Base-by-base conservation (phyloP, 2,113 vertebrate species). In the Ceuthmochares aereus region DNA sequence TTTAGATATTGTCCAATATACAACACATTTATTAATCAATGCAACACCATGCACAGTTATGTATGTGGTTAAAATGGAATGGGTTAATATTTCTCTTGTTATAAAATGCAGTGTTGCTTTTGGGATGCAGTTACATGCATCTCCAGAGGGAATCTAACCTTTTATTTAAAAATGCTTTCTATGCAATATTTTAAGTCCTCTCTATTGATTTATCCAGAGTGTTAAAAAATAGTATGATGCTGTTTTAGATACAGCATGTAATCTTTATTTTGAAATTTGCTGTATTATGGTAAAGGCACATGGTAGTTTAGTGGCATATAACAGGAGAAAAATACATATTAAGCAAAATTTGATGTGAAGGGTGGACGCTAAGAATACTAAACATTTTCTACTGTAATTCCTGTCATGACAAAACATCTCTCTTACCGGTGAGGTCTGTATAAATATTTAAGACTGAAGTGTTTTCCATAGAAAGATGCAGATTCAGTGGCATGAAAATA, bases 401-500 rank as follows among this genome's bases (percentile, higher is more conserved):
- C 72, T 75, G 64, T 92, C 83, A 74, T 90, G 88, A 56, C 60
- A 95, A 92, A 95, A 88, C 56, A 81, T 95, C 72, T 94, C 29
- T 93, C 36, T 88, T 81, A 43, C 84, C 89, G 93, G 68, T 85
- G 80, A 94, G 54, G 58, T 78, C 79, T 95, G 84, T 80, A 76
- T 95, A 95, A 96, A 96, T 93, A 89, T 94, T 92, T 95, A 84
- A 94, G 95, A 66, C 30, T 34, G 68, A 63, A 92, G 60, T 6
- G 5, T 84, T 75, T 96, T 94, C 54, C 37, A 37, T 64, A 45
- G 84, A 89, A 91, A 93, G 54, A 93, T 95, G 87, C 54, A 87
- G 89, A 96, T 94, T 96, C 70, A 12, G 25, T 87, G 66, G 54
- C 81, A 78, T 92, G 82, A 95, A 97, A 95, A 95, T 86, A 92